Evolutionary conservation across 2,113 vertebrate species (phyloP), one percentile per base, ranked within the genome.

Genomic region (Brachypodius melanocephalos): DNA sequence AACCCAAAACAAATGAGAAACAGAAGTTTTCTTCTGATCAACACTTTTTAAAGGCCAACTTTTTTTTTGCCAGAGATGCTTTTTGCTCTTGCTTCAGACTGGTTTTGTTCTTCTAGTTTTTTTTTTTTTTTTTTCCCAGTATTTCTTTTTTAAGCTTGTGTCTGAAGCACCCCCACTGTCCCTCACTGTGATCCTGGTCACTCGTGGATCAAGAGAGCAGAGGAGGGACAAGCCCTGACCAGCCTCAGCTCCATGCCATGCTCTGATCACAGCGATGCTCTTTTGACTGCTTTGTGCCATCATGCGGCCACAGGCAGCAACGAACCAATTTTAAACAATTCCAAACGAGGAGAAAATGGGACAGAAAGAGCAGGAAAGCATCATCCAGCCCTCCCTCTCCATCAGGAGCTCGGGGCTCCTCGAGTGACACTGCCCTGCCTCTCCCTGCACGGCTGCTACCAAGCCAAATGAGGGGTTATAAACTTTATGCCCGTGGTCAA

Each of bases 271-370:
- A 12, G 9, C 3, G 43, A 72, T 19, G 95, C 85, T 96, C 79
- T 18, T 94, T 84, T 95, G 97, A 97, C 89, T 85, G 73, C 84
- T 80, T 97, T 51, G 88, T 97, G 98, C 98, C 98, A 97, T 94
- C 98, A 45, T 97, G 98, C 93, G 98, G 98, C 58, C 85, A 95
- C 88, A 57, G 4, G 20, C 74, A 83, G 97, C 80, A 97, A 55
- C 57, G 49, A 54, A 48, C 19, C 68, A 28, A 45, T 85, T 62
- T 40, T 21, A 69, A 83, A 51, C 17, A 5, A 6, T 12, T 51
- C n/a, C 3, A 36, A 9, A 31, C 0, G 6, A 49, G 93, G 32
- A 19, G 57, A 15, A 59, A 63, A 36, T 0, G 34, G 55, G 19
- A 3, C 4, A 7, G 51, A 7, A 24, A 17, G 61, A 18, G 79